Evolutionary conservation across 2,797 vertebrate species (phyloP).

Genomic region (Amniataba percoides): DNA sequence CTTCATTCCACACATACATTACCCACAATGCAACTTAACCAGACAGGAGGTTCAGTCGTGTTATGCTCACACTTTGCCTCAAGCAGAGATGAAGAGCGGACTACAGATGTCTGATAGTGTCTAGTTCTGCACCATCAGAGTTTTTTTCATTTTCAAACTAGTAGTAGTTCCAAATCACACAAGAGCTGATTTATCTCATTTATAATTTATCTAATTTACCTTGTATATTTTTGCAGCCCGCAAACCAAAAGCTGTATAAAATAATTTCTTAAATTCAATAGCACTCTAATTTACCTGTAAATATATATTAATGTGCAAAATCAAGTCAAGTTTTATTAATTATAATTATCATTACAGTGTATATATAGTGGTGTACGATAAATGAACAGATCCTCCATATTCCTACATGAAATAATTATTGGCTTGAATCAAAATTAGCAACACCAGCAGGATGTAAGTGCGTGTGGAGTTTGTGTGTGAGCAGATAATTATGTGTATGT

Average conservation of each 20-base stretch:
- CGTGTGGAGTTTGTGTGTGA: neutral
- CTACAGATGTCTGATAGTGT: too few relatives aligned
- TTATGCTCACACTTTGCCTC: too few relatives aligned
- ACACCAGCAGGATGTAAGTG: neutral
- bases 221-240: neutral
- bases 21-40: neutral
- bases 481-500: neutral
- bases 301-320: neutral
- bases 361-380: too few relatives aligned
- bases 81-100: too few relatives aligned
- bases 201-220: too few relatives aligned
- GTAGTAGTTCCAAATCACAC: neutral
- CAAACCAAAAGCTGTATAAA: neutral
- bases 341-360: neutral
- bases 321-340: neutral
- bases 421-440: conserved; percentile 10
- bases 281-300: neutral
- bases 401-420: neutral
- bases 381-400: neutral
- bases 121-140: too few relatives aligned
- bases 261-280: neutral
- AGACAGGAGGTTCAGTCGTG: too few relatives aligned
- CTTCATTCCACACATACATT: neutral
- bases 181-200: neutral
- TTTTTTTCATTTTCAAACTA: neutral